A percentile compares a stretch with the other conserved stretches of the same genome.
Conservation (phyloP, 2,113 vertebrate species). For the Jacana jacana region DNA sequence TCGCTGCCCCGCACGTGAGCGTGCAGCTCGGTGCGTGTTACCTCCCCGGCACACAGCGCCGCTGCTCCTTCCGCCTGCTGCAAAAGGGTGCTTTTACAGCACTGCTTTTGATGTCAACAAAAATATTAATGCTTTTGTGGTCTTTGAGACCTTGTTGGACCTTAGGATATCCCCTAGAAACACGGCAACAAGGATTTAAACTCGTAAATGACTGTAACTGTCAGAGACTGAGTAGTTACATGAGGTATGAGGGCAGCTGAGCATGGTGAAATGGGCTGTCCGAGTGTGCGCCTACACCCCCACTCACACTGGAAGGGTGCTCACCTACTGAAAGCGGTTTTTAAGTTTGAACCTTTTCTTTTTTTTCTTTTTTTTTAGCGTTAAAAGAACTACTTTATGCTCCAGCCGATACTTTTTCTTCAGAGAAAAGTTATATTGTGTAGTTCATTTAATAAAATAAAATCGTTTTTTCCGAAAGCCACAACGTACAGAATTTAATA, state of each 20-base stretch:
- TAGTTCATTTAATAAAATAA: slow-evolving; percentile 67
- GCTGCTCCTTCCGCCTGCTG: background rate
- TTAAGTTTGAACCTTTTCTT: background rate
- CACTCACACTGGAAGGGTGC: background rate
- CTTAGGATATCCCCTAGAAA: background rate
- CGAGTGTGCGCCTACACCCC: background rate
- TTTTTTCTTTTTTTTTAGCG: background rate
- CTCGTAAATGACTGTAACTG: background rate
- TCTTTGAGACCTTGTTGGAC: background rate
- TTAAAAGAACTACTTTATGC: slow-evolving; percentile 14
- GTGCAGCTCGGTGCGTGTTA: background rate
- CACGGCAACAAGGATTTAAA: background rate
- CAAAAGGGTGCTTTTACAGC: background rate
- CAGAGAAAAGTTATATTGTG: slow-evolving; percentile 35
- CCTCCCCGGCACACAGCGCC: background rate
- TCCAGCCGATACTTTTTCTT: slow-evolving; percentile 38
- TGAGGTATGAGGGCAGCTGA: background rate
- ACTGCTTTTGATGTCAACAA: background rate
- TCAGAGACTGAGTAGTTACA: background rate
- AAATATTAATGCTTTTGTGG: background rate
- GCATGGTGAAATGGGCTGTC: background rate
- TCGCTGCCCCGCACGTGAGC: accelerated
- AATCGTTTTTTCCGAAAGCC: slow-evolving; percentile 3
- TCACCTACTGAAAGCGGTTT: background rate
- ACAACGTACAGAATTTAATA: slow-evolving; percentile 30